Conservation (phyloP, 2,888 invertebrate genomes). For the Ophioninae sp. region DNA sequence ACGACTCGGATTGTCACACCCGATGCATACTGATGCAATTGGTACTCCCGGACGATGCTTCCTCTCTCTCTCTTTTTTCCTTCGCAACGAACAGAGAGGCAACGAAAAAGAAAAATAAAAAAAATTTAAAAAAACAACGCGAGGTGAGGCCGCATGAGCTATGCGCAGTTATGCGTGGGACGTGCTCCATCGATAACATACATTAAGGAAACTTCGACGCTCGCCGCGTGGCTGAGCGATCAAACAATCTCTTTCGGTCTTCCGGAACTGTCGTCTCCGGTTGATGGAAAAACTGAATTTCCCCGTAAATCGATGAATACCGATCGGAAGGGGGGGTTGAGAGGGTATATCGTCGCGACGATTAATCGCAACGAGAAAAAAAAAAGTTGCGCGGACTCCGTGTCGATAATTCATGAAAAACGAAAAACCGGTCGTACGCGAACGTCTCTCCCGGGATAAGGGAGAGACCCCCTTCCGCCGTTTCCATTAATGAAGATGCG, state of each 20-base stretch:
- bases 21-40: conserved; percentile 64
- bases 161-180: conserved; percentile 57
- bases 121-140: conserved; percentile 13
- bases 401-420: neutral
- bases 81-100: neutral
- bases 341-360: neutral
- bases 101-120: conserved; percentile 10
- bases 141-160: conserved; percentile 55
- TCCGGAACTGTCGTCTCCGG: neutral
- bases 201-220: conserved; percentile 40
- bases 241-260: conserved; percentile 6
- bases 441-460: neutral
- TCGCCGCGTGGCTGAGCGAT: conserved; percentile 5
- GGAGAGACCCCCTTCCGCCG: neutral
- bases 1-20: conserved; percentile 58
- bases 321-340: neutral
- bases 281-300: neutral
- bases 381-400: neutral
- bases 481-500: neutral
- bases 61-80: conserved; percentile 7
- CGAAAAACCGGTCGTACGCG: neutral
- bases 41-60: conserved; percentile 23
- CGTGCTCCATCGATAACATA: conserved; percentile 56
- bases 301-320: neutral
- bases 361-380: neutral